Percentiles rank a stretch among this genome's conserved stretches.
Evolutionary conservation across 2,888 invertebrate species (phyloP).

Genomic region (Andrena minutula): DNA sequence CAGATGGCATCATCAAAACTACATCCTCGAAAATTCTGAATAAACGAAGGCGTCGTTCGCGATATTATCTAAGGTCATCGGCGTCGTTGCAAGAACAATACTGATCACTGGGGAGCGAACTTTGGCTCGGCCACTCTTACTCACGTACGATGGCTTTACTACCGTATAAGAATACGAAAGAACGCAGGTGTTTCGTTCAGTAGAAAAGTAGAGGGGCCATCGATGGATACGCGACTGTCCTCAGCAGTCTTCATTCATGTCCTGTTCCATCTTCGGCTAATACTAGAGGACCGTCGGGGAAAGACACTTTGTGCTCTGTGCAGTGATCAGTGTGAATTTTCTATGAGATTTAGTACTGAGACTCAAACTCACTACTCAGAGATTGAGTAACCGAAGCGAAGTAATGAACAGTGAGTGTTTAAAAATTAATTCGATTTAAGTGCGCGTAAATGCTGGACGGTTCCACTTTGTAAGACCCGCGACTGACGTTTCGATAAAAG

Average conservation of each 20-base stretch:
- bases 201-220: constrained; percentile 72
- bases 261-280: constrained; percentile 61
- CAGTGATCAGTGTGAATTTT: background rate
- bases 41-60: background rate
- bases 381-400: too few species aligned
- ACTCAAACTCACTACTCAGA: too few species aligned
- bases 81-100: background rate
- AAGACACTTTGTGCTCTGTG: background rate
- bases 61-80: constrained; percentile 1
- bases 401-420: background rate
- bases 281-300: constrained; percentile 39
- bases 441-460: background rate
- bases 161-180: constrained; percentile 66
- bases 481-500: background rate
- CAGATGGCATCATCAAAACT: background rate
- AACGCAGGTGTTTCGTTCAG: constrained; percentile 57
- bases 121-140: constrained; percentile 61
- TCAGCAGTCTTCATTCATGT: constrained; percentile 74
- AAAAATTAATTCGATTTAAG: background rate
- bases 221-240: constrained; percentile 63
- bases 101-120: background rate
- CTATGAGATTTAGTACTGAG: background rate
- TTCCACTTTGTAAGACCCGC: background rate
- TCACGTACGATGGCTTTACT: constrained; percentile 65
- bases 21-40: background rate